These are phyloP conservation scores for Pseudomyrmex sp. DNA, from an alignment of 1,140 invertebrate species.

Conservation along the genomic window DNA sequence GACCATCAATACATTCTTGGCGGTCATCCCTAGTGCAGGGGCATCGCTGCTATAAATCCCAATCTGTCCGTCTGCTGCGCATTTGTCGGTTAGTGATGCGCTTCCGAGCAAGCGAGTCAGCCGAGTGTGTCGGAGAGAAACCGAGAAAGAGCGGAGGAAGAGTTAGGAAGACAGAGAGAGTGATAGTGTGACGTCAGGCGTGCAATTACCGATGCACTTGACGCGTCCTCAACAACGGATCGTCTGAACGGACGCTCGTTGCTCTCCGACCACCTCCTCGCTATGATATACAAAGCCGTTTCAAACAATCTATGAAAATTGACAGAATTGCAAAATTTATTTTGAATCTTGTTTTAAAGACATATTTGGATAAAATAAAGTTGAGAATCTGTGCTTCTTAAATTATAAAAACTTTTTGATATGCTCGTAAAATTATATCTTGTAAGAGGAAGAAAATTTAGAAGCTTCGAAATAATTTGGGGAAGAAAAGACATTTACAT, in stretches of 20 bases:
- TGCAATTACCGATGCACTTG: constrained; percentile 75
- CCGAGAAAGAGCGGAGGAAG: constrained; percentile 1
- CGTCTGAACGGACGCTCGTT: constrained; percentile 33
- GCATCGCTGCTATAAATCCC: constrained; percentile 64
- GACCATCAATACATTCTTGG: constrained; percentile 23
- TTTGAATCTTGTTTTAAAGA: background rate
- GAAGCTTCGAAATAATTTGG: background rate
- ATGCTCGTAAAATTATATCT: background rate
- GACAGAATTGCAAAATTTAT: background rate
- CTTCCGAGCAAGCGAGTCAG: constrained; percentile 33
- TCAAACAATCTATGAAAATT: constrained; percentile 3
- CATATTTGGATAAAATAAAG: background rate
- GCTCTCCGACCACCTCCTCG: background rate
- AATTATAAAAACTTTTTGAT: background rate
- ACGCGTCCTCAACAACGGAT: constrained; percentile 67
- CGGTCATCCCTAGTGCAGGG: constrained; percentile 29
- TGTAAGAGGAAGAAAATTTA: background rate
- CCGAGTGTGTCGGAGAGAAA: constrained; percentile 21
- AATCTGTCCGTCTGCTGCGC: constrained; percentile 70
- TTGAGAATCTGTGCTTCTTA: background rate
- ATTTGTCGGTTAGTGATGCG: constrained; percentile 63
- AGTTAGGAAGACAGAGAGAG: constrained; percentile 21
- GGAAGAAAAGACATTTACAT: background rate
- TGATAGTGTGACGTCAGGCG: constrained; percentile 66
- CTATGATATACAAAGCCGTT: constrained; percentile 16